Evolutionary conservation across 2,797 vertebrate genomes (phyloP).

Genomic region (Poliocrania exsul): DNA sequence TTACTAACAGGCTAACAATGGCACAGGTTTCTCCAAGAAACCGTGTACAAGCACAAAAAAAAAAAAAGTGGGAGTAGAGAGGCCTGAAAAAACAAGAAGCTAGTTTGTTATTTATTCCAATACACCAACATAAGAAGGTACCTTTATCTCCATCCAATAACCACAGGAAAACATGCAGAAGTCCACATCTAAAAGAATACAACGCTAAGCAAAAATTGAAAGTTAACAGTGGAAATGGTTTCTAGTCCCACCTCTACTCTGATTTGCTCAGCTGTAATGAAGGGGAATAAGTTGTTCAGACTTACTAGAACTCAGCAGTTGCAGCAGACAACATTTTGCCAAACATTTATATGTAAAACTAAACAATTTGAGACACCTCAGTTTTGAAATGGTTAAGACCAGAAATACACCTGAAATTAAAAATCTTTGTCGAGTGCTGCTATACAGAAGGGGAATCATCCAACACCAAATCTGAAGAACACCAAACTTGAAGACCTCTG

Average conservation of each 20-base stretch:
- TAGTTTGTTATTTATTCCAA: background rate
- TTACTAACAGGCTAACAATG: background rate
- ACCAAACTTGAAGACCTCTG: background rate
- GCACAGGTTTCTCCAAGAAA: background rate
- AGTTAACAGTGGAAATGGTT: background rate
- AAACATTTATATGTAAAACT: background rate
- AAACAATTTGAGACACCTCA: background rate
- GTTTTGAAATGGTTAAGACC: background rate
- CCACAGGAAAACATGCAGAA: background rate
- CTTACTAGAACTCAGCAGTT: background rate
- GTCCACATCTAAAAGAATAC: background rate
- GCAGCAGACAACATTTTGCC: background rate
- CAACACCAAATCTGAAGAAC: background rate
- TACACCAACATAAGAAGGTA: background rate
- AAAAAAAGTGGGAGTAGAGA: background rate
- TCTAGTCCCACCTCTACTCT: background rate
- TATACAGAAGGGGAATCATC: background rate
- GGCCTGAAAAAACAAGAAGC: background rate
- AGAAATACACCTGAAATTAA: background rate
- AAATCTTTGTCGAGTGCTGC: background rate
- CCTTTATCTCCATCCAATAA: background rate
- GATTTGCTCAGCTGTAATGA: background rate
- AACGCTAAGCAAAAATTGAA: background rate
- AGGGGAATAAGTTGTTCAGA: background rate
- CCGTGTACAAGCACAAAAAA: background rate